Base-by-base conservation (phyloP, 2,888 invertebrate species). In the Drosophila mimica region DNA sequence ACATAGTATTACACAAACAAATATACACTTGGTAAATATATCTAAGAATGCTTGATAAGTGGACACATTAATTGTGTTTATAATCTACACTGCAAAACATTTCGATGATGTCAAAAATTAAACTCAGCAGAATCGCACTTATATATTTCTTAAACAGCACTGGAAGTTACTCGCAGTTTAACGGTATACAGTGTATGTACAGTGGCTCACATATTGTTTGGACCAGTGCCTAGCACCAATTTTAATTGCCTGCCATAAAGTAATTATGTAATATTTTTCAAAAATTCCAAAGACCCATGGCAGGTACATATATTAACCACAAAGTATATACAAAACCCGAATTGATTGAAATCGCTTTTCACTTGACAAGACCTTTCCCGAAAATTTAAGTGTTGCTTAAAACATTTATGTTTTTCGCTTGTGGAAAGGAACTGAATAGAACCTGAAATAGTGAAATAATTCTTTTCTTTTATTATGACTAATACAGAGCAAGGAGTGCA, bases 1-100 rank as follows among this genome's bases (percentile, higher is more conserved):
- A 79, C 66, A 66, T 83, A 87, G 69, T 76, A 53, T 65, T 75
- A 49, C 58, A 64, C 57, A 38, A 53, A 7, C 25, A 38, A 13
- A n/a, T n/a, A n/a, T n/a, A n/a, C 3, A 51, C 6, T 33, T 52
- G 31, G 15, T 15, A 25, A 46, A 25, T 46, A 15, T 46, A 15
- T 25, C 8, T 25, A 46, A 15, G 4, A 15, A 25, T 25, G 7
- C 8, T 46, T 25, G 25, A 8, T 25, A 15, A 25, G 25, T 15
- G 46, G 15, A 20, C 13, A 46, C 15, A 25, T 15, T 20, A 46
- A 8, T 40, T 40, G 0, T n/a, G 3, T n/a, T 40, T 4, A 9
- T 9, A 40, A n/a, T 4, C n/a, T n/a, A 40, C 17, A 40, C 17
- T 36, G 5, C 6, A 4, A 4, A 30, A 30, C 30, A 6, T 30